phyloP scores from a whole-genome alignment of 2,797 vertebrate genomes.

The Lepus oiostolus region DNA sequence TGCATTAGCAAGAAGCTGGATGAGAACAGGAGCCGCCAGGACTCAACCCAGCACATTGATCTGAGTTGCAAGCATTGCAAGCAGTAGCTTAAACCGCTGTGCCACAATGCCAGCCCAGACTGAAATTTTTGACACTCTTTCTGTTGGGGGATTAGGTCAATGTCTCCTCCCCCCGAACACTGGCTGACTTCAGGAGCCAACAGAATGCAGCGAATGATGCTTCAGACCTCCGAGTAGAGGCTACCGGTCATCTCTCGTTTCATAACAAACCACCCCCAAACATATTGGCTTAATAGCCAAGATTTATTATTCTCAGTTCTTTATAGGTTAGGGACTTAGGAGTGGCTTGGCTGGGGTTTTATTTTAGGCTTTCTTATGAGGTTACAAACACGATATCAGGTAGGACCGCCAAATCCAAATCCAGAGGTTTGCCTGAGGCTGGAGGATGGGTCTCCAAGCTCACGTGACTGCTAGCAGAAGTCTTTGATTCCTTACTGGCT shows the following conservation, averaged over 20 bases:
- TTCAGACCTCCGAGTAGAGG: neutral
- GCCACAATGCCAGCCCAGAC: no score
- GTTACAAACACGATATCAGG: neutral
- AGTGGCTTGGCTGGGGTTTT: neutral
- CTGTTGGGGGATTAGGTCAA: neutral
- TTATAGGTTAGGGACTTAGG: neutral
- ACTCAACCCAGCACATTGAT: no score
- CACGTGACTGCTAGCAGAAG: neutral
- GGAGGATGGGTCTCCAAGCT: neutral
- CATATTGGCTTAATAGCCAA: neutral
- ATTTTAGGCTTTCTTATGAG: neutral
- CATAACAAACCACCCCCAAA: neutral
- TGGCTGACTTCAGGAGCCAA: neutral
- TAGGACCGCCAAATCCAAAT: neutral
- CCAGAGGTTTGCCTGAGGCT: neutral
- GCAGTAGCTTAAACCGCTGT: no score
- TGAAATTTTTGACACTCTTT: neutral
- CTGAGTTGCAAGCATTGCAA: no score
- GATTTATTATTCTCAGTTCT: neutral
- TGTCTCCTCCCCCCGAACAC: neutral
- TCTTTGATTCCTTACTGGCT: neutral
- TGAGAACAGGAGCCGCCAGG: no score
- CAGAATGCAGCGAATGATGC: neutral
- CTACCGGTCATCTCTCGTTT: neutral
- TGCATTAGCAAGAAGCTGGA: no score